Evolutionary conservation across 2,113 vertebrate genomes (phyloP).

Genomic region (Ailurus styani): DNA sequence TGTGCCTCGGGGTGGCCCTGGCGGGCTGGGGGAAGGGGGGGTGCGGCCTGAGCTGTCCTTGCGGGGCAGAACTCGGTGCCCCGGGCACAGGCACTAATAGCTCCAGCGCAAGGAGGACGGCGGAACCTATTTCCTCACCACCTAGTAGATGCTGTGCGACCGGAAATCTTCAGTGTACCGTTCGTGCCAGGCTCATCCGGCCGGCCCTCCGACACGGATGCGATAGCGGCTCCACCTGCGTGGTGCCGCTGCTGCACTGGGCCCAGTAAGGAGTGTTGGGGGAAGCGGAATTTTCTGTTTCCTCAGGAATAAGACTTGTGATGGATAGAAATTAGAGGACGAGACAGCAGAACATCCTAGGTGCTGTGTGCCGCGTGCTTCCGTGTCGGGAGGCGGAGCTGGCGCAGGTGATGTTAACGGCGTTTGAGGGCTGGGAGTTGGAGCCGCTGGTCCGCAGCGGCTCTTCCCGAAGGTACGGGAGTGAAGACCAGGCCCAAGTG

Average conservation of each 20-base stretch:
- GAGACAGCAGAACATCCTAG: constrained; percentile 91
- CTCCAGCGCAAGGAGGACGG: constrained; percentile 88
- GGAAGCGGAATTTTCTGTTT: constrained; percentile 95
- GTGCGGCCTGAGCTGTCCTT: constrained; percentile 71
- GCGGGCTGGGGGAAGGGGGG: background rate
- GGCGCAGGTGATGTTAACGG: rapidly evolving
- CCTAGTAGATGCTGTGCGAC: constrained; percentile 88
- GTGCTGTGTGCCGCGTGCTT: constrained; percentile 26
- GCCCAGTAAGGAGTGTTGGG: constrained; percentile 92
- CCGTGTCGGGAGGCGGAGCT: background rate
- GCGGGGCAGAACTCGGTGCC: constrained; percentile 60
- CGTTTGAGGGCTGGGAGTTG: background rate
- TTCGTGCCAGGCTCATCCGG: constrained; percentile 88
- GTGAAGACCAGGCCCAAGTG: constrained; percentile 94
- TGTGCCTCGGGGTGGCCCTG: too few species aligned
- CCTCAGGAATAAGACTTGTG: constrained; percentile 93
- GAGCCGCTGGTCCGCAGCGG: constrained; percentile 91
- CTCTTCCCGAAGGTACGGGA: constrained; percentile 92
- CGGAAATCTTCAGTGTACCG: constrained; percentile 89
- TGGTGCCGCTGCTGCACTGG: background rate
- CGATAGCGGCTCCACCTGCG: constrained; percentile 88
- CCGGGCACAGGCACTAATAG: constrained; percentile 52
- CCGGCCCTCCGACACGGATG: constrained; percentile 93
- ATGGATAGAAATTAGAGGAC: constrained; percentile 94
- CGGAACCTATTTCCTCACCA: constrained; percentile 89